Evolutionary conservation across 1,140 invertebrate species (phyloP), one percentile per base, ranked within the genome.

Genomic region (Ptiloglossa arizonensis): DNA sequence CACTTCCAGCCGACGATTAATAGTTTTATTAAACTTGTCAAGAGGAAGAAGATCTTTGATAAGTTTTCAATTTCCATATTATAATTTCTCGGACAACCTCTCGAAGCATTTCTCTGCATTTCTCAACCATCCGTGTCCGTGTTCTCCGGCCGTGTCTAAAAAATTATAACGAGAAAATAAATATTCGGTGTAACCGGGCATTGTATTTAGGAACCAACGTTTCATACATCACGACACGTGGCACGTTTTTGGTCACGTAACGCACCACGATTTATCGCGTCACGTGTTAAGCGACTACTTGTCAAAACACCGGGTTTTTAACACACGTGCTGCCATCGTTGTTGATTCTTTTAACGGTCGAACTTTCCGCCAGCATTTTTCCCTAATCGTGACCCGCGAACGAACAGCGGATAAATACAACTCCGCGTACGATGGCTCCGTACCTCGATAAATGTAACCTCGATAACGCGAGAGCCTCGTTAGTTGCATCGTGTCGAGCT

Each of bases 191-290:
- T 22, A 15, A 4, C 1, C 9, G 50, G 8, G 24, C 50, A 52
- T 52, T 52, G 24, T 52, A 24, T 24, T 52, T 24, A 52, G 50
- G n/a, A 8, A 22, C 5, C n/a, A 22, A 52, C 50, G 1, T 52
- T 52, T 52, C n/a, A 52, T 52, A 52, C 50, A 9, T 22, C 50
- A 52, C 50, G 50, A 52, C 50, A 52, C 50, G 50, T 52, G 50
- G n/a, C 50, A 24, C 17, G n/a, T 50, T 50, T 50, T 50, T 17
- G 46, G 46, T 50, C 50, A 52, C 50, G 50, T 52, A 52, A 52
- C 50, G n/a, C 50, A 22, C n/a, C 9, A 22, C 24, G 50, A 52
- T 22, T 52, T 52, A 52, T 24, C 50, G 46, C 19, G 46, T 50
- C 17, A 50, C 46, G 46, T 50, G 46, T 8, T 19, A 17, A 17